These are phyloP conservation scores for Hydrotaea diabolus DNA, from an alignment of 2,888 invertebrate genomes.

Conservation along the genomic window DNA sequence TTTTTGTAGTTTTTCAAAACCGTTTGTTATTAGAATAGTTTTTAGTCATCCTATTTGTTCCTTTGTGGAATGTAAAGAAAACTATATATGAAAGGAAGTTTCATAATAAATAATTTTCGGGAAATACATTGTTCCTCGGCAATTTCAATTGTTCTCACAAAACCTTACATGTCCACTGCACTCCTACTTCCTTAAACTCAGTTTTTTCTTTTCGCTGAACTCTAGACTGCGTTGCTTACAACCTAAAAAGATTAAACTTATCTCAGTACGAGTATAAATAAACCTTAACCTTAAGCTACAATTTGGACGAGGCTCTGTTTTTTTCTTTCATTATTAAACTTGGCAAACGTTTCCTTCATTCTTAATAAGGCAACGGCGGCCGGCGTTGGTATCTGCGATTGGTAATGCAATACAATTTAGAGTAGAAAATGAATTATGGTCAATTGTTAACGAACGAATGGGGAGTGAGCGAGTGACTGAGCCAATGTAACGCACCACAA, in stretches of 20 bases:
- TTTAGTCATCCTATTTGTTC: too few species aligned
- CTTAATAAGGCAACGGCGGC: background rate
- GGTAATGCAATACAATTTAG: constrained; percentile 34
- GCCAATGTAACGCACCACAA: constrained; percentile 32
- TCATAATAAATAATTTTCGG: too few species aligned
- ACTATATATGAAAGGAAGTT: too few species aligned
- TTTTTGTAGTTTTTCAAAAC: too few species aligned
- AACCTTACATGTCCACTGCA: too few species aligned
- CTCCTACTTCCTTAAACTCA: background rate
- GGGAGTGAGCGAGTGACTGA: too few species aligned
- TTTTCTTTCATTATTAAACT: too few species aligned
- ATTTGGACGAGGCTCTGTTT: too few species aligned
- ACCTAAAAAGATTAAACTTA: constrained; percentile 1
- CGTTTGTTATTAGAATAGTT: too few species aligned
- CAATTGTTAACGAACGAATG: constrained; percentile 46
- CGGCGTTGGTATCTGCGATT: background rate
- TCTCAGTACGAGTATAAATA: constrained; percentile 24
- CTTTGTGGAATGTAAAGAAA: too few species aligned
- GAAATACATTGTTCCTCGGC: too few species aligned
- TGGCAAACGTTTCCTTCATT: background rate
- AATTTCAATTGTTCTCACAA: too few species aligned
- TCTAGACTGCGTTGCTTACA: background rate
- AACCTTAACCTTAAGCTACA: constrained; percentile 10
- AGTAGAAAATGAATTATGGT: constrained; percentile 45
- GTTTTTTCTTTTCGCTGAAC: background rate